Evolutionary conservation across 2,113 vertebrate genomes (phyloP), one percentile per base, ranked within the genome.

Genomic region (Xyliphius kryptos): DNA sequence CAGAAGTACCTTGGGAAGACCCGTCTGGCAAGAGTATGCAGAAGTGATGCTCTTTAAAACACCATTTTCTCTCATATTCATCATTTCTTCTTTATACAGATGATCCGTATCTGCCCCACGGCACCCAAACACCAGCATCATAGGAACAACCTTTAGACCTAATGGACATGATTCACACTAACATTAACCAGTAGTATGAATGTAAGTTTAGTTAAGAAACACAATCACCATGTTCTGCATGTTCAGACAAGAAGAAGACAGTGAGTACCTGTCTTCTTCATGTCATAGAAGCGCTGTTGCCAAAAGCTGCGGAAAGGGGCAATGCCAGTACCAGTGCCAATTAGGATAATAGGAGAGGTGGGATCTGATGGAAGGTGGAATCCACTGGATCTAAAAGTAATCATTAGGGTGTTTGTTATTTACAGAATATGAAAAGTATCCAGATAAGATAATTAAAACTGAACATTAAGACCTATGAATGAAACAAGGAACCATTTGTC

Each of bases 121-220:
- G 72, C 91, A 92, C 32, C 91, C 91, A 0, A 90, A 91, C 65
- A 93, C 15, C 15, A 93, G 68, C 0, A 75, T 89, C 89, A 92
- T 88, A 21, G 70, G 79, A 3, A 72, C 76, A 0, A 9, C 16
- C 20, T 56, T 57, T 15, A 65, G 56, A n/a, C 75, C 77, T 77
- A 13, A 22, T 6, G 19, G 38, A 17, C 47, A 61, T 13, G 62
- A 15, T 51, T 10, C 3, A 16, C 14, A 16, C 15, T 1, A 26
- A 9, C 12, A 7, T 70, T 9, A 52, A 21, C 13, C 14, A 1
- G 6, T n/a, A 15, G 14, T 46, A n/a, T 15, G 7, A 32, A 32
- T 32, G 26, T 3, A 32, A 3, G 7, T 3, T 32, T 1, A 32
- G 26, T 32, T 32, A n/a, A n/a, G n/a, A n/a, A n/a, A n/a, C n/a